A percentile compares a stretch with the other conserved stretches of the same genome.
phyloP scores from a whole-genome alignment of 2,888 invertebrate species.

The Arge pagana region DNA sequence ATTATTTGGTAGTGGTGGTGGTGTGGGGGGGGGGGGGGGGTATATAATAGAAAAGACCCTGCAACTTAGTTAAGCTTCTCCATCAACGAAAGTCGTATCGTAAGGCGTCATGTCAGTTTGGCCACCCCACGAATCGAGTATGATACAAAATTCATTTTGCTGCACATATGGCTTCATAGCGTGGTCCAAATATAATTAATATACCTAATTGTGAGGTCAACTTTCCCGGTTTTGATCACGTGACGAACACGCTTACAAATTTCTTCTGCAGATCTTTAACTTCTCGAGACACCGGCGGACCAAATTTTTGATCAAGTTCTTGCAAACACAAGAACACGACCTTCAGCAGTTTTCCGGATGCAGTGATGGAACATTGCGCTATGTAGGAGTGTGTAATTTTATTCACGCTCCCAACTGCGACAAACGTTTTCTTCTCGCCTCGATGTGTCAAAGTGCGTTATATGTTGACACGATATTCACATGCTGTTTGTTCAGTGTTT shows the following conservation, averaged over 20 bases:
- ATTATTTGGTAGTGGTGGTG: too few relatives aligned
- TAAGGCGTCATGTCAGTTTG: too few relatives aligned
- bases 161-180: too few relatives aligned
- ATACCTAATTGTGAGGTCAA: conserved; percentile 25
- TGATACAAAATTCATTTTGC: too few relatives aligned
- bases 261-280: conserved; percentile 23
- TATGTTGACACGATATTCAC: too few relatives aligned
- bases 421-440: too few relatives aligned
- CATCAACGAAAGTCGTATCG: too few relatives aligned
- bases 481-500: conserved; percentile 8
- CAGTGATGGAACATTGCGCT: conserved; percentile 28
- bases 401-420: conserved; percentile 22
- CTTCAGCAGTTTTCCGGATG: conserved; percentile 28
- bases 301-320: conserved; percentile 26
- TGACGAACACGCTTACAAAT: conserved; percentile 25
- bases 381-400: conserved; percentile 31
- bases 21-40: too few relatives aligned
- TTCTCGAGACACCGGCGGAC: conserved; percentile 21
- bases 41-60: too few relatives aligned
- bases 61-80: too few relatives aligned
- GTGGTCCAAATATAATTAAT: conserved; percentile 22
- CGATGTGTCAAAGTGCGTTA: too few relatives aligned
- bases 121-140: too few relatives aligned
- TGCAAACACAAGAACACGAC: conserved; percentile 31
- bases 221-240: conserved; percentile 33